These are phyloP conservation scores for Enchytraeus crypticus DNA, from an alignment of 2,888 invertebrate genomes.

Conservation along the genomic window DNA sequence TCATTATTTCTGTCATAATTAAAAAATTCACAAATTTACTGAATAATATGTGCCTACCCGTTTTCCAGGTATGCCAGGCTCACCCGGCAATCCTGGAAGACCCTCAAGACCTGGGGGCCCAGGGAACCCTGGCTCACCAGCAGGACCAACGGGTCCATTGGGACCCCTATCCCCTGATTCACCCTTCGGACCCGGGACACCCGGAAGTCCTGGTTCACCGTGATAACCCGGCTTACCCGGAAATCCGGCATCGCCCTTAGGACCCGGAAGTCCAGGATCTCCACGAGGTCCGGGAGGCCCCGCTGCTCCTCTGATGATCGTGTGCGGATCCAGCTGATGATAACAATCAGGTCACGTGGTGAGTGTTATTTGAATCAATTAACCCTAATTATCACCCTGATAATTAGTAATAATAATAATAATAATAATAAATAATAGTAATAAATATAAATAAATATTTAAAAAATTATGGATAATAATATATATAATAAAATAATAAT, in stretches of 20 bases:
- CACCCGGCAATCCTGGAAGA: slow-evolving; percentile 56
- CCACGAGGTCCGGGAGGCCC: slow-evolving; percentile 19
- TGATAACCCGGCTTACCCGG: slow-evolving; percentile 55
- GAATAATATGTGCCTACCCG: slow-evolving; percentile 1
- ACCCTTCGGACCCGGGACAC: slow-evolving; percentile 64
- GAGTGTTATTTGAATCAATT: too few species aligned
- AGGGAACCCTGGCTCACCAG: slow-evolving; percentile 62
- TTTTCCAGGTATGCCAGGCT: slow-evolving; percentile 9
- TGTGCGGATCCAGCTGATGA: too few species aligned
- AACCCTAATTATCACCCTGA: too few species aligned
- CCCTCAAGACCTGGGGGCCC: slow-evolving; percentile 51
- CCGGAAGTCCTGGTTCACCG: slow-evolving; percentile 51
- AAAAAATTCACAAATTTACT: too few species aligned
- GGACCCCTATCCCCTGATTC: slow-evolving; percentile 68
- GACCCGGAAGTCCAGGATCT: slow-evolving; percentile 19
- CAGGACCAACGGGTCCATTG: slow-evolving; percentile 59
- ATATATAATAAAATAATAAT: too few species aligned
- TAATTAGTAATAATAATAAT: too few species aligned
- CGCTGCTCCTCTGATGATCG: not conserved
- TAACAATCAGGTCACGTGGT: too few species aligned
- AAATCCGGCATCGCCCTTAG: slow-evolving; percentile 30
- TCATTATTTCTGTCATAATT: too few species aligned
- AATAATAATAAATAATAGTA: too few species aligned
- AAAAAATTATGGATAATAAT: too few species aligned
- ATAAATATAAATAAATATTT: too few species aligned